phyloP scores from a whole-genome alignment of 2,797 vertebrate genomes.

The Florisuga fusca region DNA sequence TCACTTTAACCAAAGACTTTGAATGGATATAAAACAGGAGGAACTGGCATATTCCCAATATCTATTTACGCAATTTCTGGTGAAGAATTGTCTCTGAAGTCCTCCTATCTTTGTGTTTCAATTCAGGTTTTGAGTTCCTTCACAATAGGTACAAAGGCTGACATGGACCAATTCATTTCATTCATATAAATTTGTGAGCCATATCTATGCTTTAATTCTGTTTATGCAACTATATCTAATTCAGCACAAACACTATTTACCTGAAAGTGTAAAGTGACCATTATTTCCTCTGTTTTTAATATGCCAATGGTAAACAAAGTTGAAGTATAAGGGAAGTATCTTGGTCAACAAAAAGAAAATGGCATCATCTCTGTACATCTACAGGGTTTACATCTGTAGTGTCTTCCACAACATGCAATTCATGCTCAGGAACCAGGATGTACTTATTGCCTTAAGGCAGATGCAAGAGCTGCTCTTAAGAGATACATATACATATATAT shows the following conservation, averaged over 20 bases:
- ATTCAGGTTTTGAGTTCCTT: neutral
- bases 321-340: neutral
- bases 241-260: neutral
- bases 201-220: neutral
- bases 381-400: neutral
- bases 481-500: neutral
- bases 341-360: neutral
- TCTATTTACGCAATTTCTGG: constrained; percentile 29
- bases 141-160: neutral
- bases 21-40: constrained; percentile 42
- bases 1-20: constrained; percentile 38
- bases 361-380: neutral
- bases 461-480: neutral
- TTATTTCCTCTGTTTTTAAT: neutral
- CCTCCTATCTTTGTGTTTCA: neutral
- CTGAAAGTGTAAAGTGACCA: fast-evolving
- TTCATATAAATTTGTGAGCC: neutral
- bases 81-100: neutral
- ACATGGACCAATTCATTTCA: neutral
- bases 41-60: constrained; percentile 34
- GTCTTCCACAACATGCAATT: neutral
- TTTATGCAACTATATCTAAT: neutral
- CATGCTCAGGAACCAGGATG: neutral
- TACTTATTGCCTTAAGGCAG: neutral
- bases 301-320: neutral